A percentile compares a stretch with the other conserved stretches of the same genome.
Evolutionary conservation across 2,888 invertebrate genomes (phyloP).

Genomic region (Lymantria monacha): DNA sequence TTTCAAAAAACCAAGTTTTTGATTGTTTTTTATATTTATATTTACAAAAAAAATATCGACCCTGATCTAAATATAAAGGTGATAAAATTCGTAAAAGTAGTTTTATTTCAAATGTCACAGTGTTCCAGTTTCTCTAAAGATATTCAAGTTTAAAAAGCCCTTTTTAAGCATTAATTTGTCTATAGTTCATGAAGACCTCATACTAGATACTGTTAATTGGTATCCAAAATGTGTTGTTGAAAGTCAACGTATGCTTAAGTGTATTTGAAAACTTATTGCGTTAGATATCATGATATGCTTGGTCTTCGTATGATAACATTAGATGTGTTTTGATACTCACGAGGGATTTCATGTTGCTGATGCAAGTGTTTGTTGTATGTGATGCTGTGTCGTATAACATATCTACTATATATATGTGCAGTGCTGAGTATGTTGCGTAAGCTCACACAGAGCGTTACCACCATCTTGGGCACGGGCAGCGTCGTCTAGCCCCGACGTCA

Average conservation of each 20-base stretch:
- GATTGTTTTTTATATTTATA: too few relatives aligned
- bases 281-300: too few relatives aligned
- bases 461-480: neutral
- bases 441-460: neutral
- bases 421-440: neutral
- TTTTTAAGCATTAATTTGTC: too few relatives aligned
- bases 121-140: neutral
- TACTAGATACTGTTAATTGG: neutral
- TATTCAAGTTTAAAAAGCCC: neutral
- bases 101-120: too few relatives aligned
- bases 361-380: constrained; percentile 8
- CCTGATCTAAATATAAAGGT: too few relatives aligned
- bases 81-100: too few relatives aligned
- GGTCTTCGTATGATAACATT: too few relatives aligned
- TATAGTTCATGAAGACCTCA: neutral
- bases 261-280: too few relatives aligned
- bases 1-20: too few relatives aligned
- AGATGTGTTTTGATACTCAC: constrained; percentile 20
- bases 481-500: neutral
- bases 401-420: neutral
- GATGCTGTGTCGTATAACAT: constrained; percentile 3
- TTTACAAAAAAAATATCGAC: too few relatives aligned
- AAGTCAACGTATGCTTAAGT: too few relatives aligned
- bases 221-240: too few relatives aligned
- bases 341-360: constrained; percentile 22